Evolutionary conservation across 2,797 vertebrate species (phyloP), one percentile per base, ranked within the genome.

Genomic region (Tenualosa ilisha): DNA sequence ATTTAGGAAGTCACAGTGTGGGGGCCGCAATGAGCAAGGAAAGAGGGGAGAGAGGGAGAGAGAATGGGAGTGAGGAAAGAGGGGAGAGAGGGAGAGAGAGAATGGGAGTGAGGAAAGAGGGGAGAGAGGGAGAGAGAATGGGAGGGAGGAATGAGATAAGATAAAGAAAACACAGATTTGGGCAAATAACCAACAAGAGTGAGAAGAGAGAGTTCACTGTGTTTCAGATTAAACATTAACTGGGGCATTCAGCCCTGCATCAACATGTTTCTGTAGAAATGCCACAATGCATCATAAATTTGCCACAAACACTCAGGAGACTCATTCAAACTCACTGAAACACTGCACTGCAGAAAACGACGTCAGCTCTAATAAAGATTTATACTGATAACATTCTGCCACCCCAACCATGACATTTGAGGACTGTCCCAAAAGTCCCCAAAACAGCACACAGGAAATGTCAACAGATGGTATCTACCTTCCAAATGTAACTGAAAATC

Each of bases 401-500:
- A 75, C 17, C 40, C 68, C 68, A 75, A 75, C 68, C 13, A 20
- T 75, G 68, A 75, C 68, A 75, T 75, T 75, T 75, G 68, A 20
- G 68, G 6, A 75, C 15, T 0, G 68, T 75, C 68, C 37, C 15
- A 40, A 20, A 37, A 20, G 68, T 75, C 31, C 68, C 37, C 13
- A 17, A 5, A 63, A 63, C 6, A 0, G 7, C 59, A 24, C 2
- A 63, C 8, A 9, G 59, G 2, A 63, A 46, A 79, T 79, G 40
- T 79, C 72, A 79, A 79, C 37, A 79, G 37, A 79, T 20, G 40
- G 6, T 43, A 37, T 79, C 40, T 72, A 37, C 65, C 65, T 72
- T 40, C 65, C 4, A 37, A 72, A 31, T 79, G 37, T 79, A 8
- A 46, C 43, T 4, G 20, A 79, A 75, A 13, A 15, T 3, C 13